Percentiles rank a stretch among this genome's conserved stretches.
Evolutionary conservation across 2,113 vertebrate genomes (phyloP).

Genomic region (Pagrus major): DNA sequence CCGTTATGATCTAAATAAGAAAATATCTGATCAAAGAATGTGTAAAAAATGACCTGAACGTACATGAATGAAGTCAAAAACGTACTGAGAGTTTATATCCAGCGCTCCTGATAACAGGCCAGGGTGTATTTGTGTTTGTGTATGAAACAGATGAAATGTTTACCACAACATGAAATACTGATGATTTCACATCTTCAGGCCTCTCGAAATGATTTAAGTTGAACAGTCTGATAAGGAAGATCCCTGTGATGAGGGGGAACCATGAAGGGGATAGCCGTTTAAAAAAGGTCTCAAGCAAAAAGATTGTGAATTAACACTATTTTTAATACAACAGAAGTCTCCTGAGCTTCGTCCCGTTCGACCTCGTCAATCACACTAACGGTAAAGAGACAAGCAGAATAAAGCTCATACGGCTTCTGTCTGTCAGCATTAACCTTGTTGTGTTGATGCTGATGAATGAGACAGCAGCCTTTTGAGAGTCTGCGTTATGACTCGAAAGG

Average conservation of each 20-base stretch:
- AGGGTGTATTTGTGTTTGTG: background rate
- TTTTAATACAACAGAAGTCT: background rate
- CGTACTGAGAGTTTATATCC: background rate
- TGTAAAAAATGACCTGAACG: too few species aligned
- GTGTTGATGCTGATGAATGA: conserved; percentile 24
- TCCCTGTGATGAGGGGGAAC: too few species aligned
- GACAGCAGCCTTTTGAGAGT: conserved; percentile 11
- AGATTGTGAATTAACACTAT: too few species aligned
- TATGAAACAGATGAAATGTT: background rate
- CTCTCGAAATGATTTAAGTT: too few species aligned
- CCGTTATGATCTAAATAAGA: background rate
- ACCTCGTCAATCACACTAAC: background rate
- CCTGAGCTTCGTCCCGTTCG: background rate
- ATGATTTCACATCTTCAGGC: too few species aligned
- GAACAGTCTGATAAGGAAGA: too few species aligned
- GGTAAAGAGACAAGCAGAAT: background rate
- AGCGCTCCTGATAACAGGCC: background rate
- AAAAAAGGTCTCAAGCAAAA: too few species aligned
- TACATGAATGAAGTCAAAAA: background rate
- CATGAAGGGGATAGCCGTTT: too few species aligned
- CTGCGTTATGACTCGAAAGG: conserved; percentile 16
- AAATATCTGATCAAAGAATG: background rate
- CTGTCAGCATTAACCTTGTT: conserved; percentile 32
- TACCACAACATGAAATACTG: too few species aligned
- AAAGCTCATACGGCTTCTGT: background rate